Base-by-base conservation (phyloP, 2,797 vertebrate species). In the Luscinia megarhynchos region DNA sequence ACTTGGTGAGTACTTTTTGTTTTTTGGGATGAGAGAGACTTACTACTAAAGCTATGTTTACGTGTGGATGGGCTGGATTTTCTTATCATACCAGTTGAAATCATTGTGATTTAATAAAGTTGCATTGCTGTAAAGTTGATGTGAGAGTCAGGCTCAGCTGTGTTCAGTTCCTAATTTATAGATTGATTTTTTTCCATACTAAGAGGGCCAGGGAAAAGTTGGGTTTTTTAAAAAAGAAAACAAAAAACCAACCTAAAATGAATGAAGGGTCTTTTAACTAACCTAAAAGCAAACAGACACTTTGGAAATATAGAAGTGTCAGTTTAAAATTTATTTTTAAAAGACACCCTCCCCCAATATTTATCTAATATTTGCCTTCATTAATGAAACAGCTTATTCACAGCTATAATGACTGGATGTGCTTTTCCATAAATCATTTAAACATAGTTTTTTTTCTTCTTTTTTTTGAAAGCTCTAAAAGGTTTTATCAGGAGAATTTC, bases 351-450 rank as follows among this genome's bases (percentile, higher is more conserved):
- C 40, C 41, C 40, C 22, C 19, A n/a, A 4, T 89, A 91, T 83
- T 97, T 97, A 97, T 94, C 97, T 96, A 91, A 90, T 97, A 97
- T 94, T 98, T 98, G 97, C 98, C 98, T 98, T 98, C 97, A 87
- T 97, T 97, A 98, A 97, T 98, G 97, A 97, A 98, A 97, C 95
- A 97, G 97, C 97, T 98, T 98, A 94, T 97, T 98, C 97, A 98
- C 96, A 96, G 89, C 95, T 91, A 76, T 86, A 93, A 96, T 95
- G 96, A 98, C 97, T 97, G 97, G 97, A 97, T 97, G 97, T 98
- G 98, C 97, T 97, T 97, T 97, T 97, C 95, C 94, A 94, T 96
- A 96, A 91, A 79, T 96, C 72, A 76, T 94, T 94, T 96, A 89
- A 95, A 97, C 89, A 83, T 73, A 92, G 82, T 73, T 75, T 11